Percentiles rank a stretch among this genome's conserved stretches.
Conservation (phyloP, 2,113 vertebrate species). For the Etheostoma cragini region DNA sequence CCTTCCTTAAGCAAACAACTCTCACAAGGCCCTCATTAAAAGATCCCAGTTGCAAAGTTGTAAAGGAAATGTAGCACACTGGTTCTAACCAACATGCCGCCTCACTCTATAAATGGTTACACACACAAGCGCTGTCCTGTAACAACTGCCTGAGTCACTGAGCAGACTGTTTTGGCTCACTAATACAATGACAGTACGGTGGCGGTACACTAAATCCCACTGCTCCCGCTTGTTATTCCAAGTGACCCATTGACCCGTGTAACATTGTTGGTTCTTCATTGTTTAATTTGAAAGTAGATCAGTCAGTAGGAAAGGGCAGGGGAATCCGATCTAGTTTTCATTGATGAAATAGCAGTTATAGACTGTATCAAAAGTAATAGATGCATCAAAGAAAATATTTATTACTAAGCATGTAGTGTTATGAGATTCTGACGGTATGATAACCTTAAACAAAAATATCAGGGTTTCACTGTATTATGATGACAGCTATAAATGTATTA, state of each 20-base stretch:
- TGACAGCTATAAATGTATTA: too few relatives aligned
- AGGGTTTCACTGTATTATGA: too few relatives aligned
- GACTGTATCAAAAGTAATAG: neutral
- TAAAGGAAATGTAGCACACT: conserved; percentile 39
- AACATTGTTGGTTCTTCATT: conserved; percentile 3
- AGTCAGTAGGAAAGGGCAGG: conserved; percentile 14
- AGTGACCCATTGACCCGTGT: conserved; percentile 41
- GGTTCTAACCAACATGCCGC: conserved; percentile 20
- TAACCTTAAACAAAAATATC: too few relatives aligned
- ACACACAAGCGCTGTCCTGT: conserved; percentile 16
- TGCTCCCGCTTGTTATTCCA: conserved; percentile 54
- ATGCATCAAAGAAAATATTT: neutral
- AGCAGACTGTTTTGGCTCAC: conserved; percentile 14
- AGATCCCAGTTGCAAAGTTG: conserved; percentile 19
- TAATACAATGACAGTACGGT: conserved; percentile 23
- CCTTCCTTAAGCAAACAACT: conserved; percentile 53
- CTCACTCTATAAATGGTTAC: conserved; percentile 22
- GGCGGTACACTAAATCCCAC: conserved; percentile 55
- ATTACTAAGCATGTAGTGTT: neutral
- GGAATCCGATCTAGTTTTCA: neutral
- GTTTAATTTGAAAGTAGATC: conserved; percentile 42
- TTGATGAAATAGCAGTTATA: neutral
- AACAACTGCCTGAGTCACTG: conserved; percentile 27
- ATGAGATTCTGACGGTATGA: too few relatives aligned
- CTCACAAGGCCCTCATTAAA: conserved; percentile 36